Evolutionary conservation across 2,797 vertebrate species (phyloP).

Genomic region (Muscicapa comitata): DNA sequence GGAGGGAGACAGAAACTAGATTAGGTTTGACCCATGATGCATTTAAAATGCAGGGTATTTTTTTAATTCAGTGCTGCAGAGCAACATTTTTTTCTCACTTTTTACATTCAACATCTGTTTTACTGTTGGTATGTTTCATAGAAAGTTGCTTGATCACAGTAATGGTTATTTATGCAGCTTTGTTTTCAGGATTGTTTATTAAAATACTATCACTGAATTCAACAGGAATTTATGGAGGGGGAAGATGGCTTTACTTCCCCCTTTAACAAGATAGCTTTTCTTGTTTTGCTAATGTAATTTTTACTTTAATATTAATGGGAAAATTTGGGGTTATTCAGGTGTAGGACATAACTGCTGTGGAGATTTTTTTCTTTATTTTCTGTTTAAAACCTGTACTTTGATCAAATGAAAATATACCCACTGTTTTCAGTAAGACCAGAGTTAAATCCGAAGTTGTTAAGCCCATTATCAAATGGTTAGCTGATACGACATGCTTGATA

Average conservation of each 20-base stretch:
- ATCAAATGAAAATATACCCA: neutral
- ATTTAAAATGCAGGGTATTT: neutral
- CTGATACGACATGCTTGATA: neutral
- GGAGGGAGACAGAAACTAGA: neutral
- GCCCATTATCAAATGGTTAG: neutral
- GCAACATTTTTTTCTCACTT: neutral
- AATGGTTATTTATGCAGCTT: neutral
- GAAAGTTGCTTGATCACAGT: neutral
- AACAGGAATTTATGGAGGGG: neutral
- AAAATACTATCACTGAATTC: constrained; percentile 8
- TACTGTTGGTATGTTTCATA: neutral
- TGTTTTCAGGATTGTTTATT: constrained; percentile 11
- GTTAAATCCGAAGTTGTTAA: neutral
- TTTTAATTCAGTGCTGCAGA: neutral
- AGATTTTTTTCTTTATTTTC: neutral
- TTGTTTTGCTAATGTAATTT: neutral
- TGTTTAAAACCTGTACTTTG: neutral
- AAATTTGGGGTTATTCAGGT: neutral
- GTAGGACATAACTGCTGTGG: neutral
- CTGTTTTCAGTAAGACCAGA: neutral
- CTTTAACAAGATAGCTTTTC: neutral
- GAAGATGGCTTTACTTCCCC: neutral
- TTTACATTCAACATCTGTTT: neutral
- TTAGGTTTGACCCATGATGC: neutral
- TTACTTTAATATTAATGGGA: neutral